Conservation (phyloP, 2,113 vertebrate genomes). For the Alethe diademata region DNA sequence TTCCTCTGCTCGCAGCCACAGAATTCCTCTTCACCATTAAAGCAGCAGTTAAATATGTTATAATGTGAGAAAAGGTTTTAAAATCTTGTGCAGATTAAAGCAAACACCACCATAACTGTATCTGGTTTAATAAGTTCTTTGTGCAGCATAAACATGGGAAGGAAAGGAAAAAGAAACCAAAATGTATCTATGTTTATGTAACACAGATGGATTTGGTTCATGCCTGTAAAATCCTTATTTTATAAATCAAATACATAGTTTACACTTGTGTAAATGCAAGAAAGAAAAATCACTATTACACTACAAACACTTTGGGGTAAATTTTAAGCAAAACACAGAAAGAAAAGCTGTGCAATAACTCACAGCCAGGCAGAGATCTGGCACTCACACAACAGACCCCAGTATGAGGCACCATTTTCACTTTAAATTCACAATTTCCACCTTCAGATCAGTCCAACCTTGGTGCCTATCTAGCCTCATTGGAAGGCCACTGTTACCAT, state of each 20-base stretch:
- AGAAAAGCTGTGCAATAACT: background rate
- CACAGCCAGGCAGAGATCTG: background rate
- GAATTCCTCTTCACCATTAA: constrained; percentile 30
- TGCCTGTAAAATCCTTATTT: background rate
- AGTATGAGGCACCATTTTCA: background rate
- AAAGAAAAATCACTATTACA: background rate
- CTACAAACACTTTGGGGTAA: background rate
- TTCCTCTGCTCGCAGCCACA: constrained; percentile 6
- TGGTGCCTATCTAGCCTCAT: background rate
- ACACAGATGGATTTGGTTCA: background rate
- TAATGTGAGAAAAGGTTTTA: background rate
- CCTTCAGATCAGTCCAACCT: background rate
- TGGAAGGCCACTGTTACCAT: background rate
- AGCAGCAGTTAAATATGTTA: background rate
- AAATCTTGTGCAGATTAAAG: background rate
- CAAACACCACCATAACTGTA: background rate
- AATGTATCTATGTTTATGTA: background rate
- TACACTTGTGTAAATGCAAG: background rate
- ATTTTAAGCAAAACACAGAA: background rate
- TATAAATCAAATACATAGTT: background rate
- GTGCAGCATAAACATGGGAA: background rate
- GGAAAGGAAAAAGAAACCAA: background rate
- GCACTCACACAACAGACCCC: background rate
- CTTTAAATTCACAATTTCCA: background rate
- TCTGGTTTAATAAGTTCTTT: background rate